Evolutionary conservation across 2,113 vertebrate species (phyloP).

Genomic region (Percopsis transmontana): DNA sequence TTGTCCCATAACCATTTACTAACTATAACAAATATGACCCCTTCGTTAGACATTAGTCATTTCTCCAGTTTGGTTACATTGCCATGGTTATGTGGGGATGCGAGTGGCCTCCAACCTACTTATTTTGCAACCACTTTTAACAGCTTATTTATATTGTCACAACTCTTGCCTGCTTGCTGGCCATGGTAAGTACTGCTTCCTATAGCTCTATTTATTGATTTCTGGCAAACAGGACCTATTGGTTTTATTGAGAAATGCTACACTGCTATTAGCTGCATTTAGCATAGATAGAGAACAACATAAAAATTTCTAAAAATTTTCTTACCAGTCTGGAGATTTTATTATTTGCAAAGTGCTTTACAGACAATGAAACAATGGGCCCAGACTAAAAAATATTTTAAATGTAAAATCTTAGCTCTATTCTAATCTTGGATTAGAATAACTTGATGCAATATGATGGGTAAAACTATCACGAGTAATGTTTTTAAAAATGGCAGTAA

Average conservation of each 20-base stretch:
- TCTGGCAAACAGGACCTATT: background rate
- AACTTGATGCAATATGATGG: too few relatives aligned
- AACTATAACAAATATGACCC: background rate
- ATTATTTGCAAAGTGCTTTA: slow-evolving; percentile 19
- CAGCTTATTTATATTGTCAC: background rate
- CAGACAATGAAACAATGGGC: background rate
- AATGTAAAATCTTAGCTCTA: background rate
- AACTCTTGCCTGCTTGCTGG: slow-evolving; percentile 20
- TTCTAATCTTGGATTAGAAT: background rate
- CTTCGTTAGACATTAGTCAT: background rate
- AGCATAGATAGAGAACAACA: background rate
- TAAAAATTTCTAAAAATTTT: background rate
- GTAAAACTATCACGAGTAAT: too few relatives aligned
- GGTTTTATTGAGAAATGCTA: slow-evolving; percentile 20
- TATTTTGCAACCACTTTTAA: background rate
- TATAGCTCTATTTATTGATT: background rate
- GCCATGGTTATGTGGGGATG: background rate
- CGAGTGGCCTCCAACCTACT: background rate
- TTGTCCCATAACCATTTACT: slow-evolving; percentile 3
- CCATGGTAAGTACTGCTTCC: background rate
- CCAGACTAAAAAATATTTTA: slow-evolving; percentile 1
- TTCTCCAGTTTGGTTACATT: background rate
- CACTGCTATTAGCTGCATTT: slow-evolving; percentile 1
- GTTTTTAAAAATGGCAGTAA: background rate
- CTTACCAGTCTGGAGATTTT: background rate